A percentile compares a stretch with the other conserved stretches of the same genome.
Conservation (phyloP, 2,888 invertebrate genomes). For the Amiota communis region DNA sequence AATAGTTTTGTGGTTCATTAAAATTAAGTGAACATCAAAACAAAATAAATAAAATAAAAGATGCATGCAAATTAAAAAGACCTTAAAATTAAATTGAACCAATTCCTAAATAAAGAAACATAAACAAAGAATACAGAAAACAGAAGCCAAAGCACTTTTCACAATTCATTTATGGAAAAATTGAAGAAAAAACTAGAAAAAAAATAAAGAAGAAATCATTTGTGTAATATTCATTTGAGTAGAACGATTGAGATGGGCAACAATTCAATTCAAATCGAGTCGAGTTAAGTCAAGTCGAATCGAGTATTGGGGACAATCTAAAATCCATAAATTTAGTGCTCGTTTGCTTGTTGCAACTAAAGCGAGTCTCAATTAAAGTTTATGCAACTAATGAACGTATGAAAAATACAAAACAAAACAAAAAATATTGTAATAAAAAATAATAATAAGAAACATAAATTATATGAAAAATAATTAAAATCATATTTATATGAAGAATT, state of each 20-base stretch:
- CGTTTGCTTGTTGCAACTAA: conserved; percentile 37
- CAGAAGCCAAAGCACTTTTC: conserved; percentile 2
- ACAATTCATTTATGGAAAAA: conserved; percentile 48
- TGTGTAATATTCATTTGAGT: background rate
- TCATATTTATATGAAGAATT: background rate
- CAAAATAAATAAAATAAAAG: background rate
- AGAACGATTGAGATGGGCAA: background rate
- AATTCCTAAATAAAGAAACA: conserved; percentile 44
- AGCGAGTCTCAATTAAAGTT: conserved; percentile 15
- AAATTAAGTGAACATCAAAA: background rate
- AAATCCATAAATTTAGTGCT: conserved; percentile 54
- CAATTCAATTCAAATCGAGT: background rate
- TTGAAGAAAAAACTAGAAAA: background rate
- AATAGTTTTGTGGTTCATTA: conserved; percentile 14
- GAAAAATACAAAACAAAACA: conserved; percentile 2
- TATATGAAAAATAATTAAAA: conserved; percentile 8
- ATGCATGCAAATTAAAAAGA: conserved; percentile 66
- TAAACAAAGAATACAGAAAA: conserved; percentile 30
- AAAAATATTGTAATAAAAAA: background rate
- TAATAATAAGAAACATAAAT: conserved; percentile 5
- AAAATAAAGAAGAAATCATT: conserved; percentile 9
- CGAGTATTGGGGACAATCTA: conserved; percentile 49
- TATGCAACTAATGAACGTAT: background rate
- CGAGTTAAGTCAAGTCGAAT: background rate
- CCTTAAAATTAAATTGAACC: conserved; percentile 63